Evolutionary conservation across 2,113 vertebrate species (phyloP), one percentile per base, ranked within the genome.

Genomic region (Lagopus muta): DNA sequence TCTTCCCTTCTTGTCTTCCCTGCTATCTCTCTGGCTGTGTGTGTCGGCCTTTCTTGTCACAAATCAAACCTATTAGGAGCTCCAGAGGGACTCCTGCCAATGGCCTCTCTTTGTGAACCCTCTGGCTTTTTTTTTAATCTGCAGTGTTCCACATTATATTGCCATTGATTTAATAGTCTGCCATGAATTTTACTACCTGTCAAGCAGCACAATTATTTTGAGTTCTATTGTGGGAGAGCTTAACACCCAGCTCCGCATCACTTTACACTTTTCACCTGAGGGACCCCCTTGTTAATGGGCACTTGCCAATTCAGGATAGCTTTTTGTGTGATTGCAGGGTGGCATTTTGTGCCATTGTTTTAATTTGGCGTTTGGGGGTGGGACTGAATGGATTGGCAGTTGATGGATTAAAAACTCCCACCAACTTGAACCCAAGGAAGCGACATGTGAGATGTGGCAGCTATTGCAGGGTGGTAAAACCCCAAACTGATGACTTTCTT

Each of bases 131-230:
- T 47, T 95, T 95, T 95, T 93, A 96, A 93, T 90, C 78, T 96
- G 84, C 90, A 94, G 40, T 85, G 60, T 95, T 95, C 86, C 86
- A 45, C 86, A 90, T 96, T 96, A 96, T 92, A 94, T 70, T 86
- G 76, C 70, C 96, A 95, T 96, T 97, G 96, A 97, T 96, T 96
- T 97, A 97, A 93, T 92, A 88, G 87, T 76, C 70, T 81, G 75
- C 82, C 88, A 91, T 95, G 89, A 95, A 96, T 97, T 98, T 97
- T 96, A 94, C 93, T 95, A 48, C 93, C 94, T 97, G 93, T 96
- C 96, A 97, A 95, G 95, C 55, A 94, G 83, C 83, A 89, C 89
- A 95, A 92, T 97, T 94, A 96, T 97, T 97, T 96, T 90, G 89
- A 95, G 45, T 94, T 96, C 92, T 91, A 8, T 90, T 95, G 95